phyloP scores from a whole-genome alignment of 2,113 vertebrate genomes.

The Crypturellus undulatus region DNA sequence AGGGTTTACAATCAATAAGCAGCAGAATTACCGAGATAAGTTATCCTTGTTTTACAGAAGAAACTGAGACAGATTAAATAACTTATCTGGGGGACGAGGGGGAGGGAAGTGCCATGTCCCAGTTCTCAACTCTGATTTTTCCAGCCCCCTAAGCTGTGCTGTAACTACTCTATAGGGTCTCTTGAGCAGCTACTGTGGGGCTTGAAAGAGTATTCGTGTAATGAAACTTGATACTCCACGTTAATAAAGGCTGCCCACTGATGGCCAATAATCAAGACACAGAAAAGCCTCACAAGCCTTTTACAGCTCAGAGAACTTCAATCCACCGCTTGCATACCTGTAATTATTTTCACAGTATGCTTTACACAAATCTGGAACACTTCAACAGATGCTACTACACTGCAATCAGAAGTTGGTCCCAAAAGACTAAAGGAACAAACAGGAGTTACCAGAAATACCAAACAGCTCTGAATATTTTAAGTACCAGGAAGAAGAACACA shows the following conservation, averaged over 20 bases:
- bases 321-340: not conserved
- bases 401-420: not conserved
- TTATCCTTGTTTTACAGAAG: slow-evolving; percentile 59
- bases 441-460: not conserved
- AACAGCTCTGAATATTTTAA: not conserved
- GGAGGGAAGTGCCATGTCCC: not conserved
- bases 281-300: not conserved
- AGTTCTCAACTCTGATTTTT: slow-evolving; percentile 58
- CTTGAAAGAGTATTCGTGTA: not conserved
- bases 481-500: not conserved
- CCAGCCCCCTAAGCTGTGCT: not conserved
- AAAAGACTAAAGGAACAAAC: not conserved
- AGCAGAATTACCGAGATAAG: slow-evolving; percentile 33
- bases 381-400: not conserved
- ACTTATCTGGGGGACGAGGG: not conserved
- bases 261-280: not conserved
- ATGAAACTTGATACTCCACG: not conserved
- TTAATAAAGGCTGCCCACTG: not conserved
- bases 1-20: slow-evolving; percentile 37
- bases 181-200: not conserved
- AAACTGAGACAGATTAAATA: slow-evolving; percentile 61
- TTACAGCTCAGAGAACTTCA: not conserved
- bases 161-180: not conserved
- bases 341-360: not conserved
- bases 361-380: not conserved